phyloP scores from a whole-genome alignment of 2,888 invertebrate genomes.

The Carcina quercana region DNA sequence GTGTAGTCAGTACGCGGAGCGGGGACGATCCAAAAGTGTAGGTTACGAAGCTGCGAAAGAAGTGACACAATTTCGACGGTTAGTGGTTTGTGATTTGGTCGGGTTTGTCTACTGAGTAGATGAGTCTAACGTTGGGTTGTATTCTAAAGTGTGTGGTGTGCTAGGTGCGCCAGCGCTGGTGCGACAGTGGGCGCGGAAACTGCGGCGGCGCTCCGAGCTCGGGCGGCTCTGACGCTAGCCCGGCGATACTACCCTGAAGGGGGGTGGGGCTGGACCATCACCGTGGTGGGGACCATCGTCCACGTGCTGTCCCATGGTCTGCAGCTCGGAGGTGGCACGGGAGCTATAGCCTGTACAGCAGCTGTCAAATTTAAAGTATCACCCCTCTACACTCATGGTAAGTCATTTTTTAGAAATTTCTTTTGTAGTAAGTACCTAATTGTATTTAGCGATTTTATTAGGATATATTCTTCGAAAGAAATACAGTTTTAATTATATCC shows the following conservation, averaged over 20 bases:
- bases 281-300: constrained; percentile 81
- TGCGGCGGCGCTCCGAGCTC: constrained; percentile 68
- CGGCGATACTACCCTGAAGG: constrained; percentile 91
- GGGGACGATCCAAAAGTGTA: constrained; percentile 69
- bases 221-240: constrained; percentile 78
- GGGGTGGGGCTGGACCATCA: constrained; percentile 90
- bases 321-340: constrained; percentile 80
- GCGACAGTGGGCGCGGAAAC: constrained; percentile 62
- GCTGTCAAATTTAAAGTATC: constrained; percentile 76
- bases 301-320: constrained; percentile 84
- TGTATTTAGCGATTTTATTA: no score
- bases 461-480: no score
- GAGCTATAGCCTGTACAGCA: constrained; percentile 77
- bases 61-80: constrained; percentile 68
- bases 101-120: constrained; percentile 18
- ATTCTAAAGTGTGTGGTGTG: constrained; percentile 36
- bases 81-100: constrained; percentile 32
- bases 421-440: no score
- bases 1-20: constrained; percentile 43
- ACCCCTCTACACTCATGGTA: constrained; percentile 78
- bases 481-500: no score
- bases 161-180: constrained; percentile 69
- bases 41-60: constrained; percentile 63
- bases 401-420: no score
- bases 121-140: constrained; percentile 18